Percentiles rank a stretch among this genome's conserved stretches.
Conservation (phyloP, 1,140 invertebrate genomes). For the Colletes latitarsis region DNA sequence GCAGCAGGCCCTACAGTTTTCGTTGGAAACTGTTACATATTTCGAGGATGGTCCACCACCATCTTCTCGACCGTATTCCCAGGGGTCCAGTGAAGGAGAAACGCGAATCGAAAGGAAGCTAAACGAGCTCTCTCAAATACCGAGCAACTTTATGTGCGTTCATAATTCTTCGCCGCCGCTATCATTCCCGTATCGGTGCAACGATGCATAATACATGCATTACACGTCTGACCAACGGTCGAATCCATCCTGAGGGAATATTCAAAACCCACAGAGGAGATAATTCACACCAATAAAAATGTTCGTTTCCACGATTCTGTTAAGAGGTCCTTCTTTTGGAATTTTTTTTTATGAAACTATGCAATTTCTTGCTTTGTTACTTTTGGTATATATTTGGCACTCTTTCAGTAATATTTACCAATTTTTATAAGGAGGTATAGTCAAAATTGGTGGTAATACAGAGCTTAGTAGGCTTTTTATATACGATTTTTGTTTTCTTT, state of each 20-base stretch:
- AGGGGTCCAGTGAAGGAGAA: not conserved
- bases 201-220: not conserved
- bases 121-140: slow-evolving; percentile 4
- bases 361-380: too few relatives aligned
- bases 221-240: not conserved
- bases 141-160: slow-evolving; percentile 4
- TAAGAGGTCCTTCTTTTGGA: too few relatives aligned
- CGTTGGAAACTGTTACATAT: not conserved
- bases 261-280: not conserved
- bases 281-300: not conserved
- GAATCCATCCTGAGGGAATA: not conserved
- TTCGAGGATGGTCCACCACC: not conserved
- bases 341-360: too few relatives aligned
- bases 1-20: not conserved
- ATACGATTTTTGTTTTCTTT: too few relatives aligned
- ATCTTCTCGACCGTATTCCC: not conserved
- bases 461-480: too few relatives aligned
- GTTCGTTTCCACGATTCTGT: too few relatives aligned
- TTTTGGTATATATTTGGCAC: too few relatives aligned
- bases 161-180: not conserved
- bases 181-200: slow-evolving; percentile 8
- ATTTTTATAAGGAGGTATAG: too few relatives aligned
- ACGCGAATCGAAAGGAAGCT: not conserved
- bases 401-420: too few relatives aligned
- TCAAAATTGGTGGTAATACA: too few relatives aligned